Conservation (phyloP, 2,113 vertebrate species). For the Eptatretus burgeri region DNA sequence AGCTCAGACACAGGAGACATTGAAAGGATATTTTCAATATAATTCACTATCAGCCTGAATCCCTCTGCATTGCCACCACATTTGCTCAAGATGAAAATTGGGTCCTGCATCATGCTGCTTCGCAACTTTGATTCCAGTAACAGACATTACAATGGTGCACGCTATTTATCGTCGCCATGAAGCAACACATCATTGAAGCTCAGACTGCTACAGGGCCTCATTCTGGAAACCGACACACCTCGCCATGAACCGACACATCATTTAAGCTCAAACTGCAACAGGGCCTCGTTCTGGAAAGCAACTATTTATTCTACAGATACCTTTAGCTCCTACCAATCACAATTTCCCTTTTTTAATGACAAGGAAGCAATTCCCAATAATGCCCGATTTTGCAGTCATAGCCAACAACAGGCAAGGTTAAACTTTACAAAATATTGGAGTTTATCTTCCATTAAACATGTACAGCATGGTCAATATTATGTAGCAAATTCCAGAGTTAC, state of each 20-base stretch:
- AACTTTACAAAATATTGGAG: neutral
- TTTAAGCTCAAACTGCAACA: neutral
- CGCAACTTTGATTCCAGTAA: neutral
- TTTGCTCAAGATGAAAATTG: constrained; percentile 2
- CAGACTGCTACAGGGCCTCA: neutral
- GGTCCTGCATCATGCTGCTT: constrained; percentile 1
- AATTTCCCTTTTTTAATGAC: neutral
- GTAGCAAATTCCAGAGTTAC: neutral
- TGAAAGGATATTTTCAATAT: neutral
- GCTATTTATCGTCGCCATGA: neutral
- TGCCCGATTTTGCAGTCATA: neutral
- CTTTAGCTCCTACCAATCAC: neutral
- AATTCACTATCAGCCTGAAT: neutral
- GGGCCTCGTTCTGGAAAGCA: neutral
- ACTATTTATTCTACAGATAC: neutral
- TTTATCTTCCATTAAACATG: neutral
- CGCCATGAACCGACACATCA: neutral
- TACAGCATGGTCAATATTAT: neutral
- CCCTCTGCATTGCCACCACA: neutral
- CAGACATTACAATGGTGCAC: neutral
- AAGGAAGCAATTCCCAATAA: neutral
- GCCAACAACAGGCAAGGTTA: neutral
- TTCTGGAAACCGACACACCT: too few relatives aligned
- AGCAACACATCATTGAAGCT: neutral
- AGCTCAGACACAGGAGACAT: neutral